Evolutionary conservation across 2,888 invertebrate genomes (phyloP), one percentile per base, ranked within the genome.

Genomic region (Orthosia gothica): DNA sequence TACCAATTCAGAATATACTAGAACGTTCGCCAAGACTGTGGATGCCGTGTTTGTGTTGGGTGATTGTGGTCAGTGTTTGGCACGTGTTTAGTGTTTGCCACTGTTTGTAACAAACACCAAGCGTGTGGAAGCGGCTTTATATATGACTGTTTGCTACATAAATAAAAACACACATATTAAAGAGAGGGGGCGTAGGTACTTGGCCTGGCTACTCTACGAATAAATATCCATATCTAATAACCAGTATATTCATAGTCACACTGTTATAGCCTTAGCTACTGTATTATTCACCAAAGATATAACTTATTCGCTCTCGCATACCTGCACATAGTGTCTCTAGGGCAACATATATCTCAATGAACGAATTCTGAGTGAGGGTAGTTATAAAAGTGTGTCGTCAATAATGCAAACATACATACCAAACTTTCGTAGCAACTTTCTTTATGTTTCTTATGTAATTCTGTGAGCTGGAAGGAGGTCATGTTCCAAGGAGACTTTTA

Each of bases 321-420:
- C 72, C 55, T 71, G 54, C 55, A 71, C 26, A 32, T 15, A 18
- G n/a, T 47, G 23, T 71, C 71, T 57, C 80, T 16, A 3, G 57
- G 61, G 80, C 3, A 26, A 50, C 26, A 65, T 71, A 68, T 40
- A 68, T 80, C 47, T 20, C 55, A 68, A 58, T 67, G 15, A 68
- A 76, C 61, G 59, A 54, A 76, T 50, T 58, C 13, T 50, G 9
- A n/a, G 23, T 1, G 11, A 58, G 23, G 58, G n/a, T 63, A 78
- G 40, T 73, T 63, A 45, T 16, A 74, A 23, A 26, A 62, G 32
- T 57, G 47, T 70, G 55, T 18, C 47, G 15, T 69, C 57, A 74
- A 79, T 79, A 74, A 79, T 57, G 71, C 57, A 76, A 57, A 61
- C 63, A 71, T 75, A 65, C 26, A 45, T 76, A 50, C 40, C n/a